Base-by-base conservation (phyloP, 2,113 vertebrate species). In the Tragulus kanchil region DNA sequence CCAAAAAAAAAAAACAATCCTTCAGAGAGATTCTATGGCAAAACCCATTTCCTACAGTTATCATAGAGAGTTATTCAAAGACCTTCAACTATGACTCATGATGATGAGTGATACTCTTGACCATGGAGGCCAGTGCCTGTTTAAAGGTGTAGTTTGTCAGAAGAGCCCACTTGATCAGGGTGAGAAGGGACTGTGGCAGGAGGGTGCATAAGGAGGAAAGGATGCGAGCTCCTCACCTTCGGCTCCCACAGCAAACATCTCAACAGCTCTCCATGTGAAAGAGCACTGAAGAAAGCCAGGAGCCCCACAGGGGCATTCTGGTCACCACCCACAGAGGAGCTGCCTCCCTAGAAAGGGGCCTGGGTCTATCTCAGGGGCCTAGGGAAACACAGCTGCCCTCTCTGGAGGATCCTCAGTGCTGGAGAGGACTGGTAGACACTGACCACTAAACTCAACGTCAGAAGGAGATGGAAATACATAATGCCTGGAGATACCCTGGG, bases 151-250 rank as follows among this genome's bases (percentile, higher is more conserved):
- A 28, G 12, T 6, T 71, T 92, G 8, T 54, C 95, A 69, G 45
- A 4, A 3, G 65, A 17, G 7, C 26, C 19, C 62, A 28, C 23
- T 59, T 89, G 3, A 12, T 71, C n/a, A 56, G 16, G 5, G 4
- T 56, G 23, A 92, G 25, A 89, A 73, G 23, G 42, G 6, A 48
- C n/a, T 36, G 0, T 56, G 42, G 14, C 28, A 36, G 14, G 25
- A 23, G 12, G 11, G 1, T 50, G 5, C 12, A 81, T 31, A 25
- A 36, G 62, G 59, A 59, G 65, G 52, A 48, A 81, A 71, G 28
- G 28, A 48, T 3, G 1, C 13, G 19, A 59, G 8, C 19, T 1
- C 3, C 31, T 56, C 54, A 17, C 10, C 6, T 2, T 13, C 13
- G 15, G 45, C 15, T 89, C 13, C 71, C 31, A 3, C 45, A 90